phyloP scores from a whole-genome alignment of 2,797 vertebrate genomes.

The Acropternis orthonyx region DNA sequence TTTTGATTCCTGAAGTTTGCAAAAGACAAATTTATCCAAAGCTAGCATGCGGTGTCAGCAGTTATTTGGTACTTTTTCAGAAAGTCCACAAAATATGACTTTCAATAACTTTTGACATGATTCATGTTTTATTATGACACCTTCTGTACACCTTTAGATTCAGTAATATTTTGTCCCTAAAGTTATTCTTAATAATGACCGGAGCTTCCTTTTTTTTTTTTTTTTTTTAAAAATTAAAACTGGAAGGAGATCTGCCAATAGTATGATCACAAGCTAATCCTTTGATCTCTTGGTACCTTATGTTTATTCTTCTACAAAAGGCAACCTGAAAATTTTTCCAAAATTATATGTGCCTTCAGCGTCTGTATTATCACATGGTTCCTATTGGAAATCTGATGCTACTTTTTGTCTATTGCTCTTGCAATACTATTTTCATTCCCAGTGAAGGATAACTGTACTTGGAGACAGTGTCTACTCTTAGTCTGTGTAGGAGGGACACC shows the following conservation, averaged over 20 bases:
- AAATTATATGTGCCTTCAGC: not conserved
- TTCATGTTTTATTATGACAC: not conserved
- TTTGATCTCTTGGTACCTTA: not conserved
- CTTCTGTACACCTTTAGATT: not conserved
- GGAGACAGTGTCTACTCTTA: not conserved
- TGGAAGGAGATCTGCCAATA: not conserved
- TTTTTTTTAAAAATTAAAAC: not conserved
- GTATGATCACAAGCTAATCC: not conserved
- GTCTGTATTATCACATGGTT: not conserved
- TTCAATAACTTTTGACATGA: not conserved
- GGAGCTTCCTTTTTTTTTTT: not conserved
- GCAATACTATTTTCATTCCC: not conserved
- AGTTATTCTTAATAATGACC: not conserved
- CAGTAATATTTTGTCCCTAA: not conserved
- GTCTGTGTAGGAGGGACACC: constrained; percentile 26
- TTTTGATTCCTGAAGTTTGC: not conserved
- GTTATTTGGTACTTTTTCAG: not conserved
- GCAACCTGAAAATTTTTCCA: not conserved
- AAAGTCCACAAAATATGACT: not conserved
- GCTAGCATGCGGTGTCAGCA: not conserved
- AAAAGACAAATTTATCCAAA: not conserved
- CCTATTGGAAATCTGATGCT: not conserved
- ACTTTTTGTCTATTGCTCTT: not conserved
- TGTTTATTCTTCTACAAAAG: not conserved
- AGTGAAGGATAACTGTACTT: not conserved